phyloP scores from a whole-genome alignment of 2,888 invertebrate species.

The Acanthosepion esculentum region DNA sequence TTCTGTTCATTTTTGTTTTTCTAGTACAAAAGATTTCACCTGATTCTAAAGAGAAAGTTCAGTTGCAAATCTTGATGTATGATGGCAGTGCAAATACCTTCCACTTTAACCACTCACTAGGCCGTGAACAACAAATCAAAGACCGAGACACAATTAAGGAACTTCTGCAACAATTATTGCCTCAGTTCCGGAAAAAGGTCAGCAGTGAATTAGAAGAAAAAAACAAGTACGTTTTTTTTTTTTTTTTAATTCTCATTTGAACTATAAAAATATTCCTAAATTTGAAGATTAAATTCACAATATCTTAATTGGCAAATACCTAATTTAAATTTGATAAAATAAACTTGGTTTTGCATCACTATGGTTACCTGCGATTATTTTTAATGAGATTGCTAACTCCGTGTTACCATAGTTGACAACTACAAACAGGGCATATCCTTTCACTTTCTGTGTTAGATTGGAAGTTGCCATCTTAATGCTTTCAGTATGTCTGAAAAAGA shows the following conservation, averaged over 20 bases:
- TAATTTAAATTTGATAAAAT: too few relatives aligned
- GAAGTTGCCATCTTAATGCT: too few relatives aligned
- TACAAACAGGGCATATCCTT: too few relatives aligned
- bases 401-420: too few relatives aligned
- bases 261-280: too few relatives aligned
- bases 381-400: too few relatives aligned
- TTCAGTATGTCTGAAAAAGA: too few relatives aligned
- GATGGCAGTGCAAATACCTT: constrained; percentile 96
- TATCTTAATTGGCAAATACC: too few relatives aligned
- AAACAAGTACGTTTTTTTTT: constrained; percentile 78
- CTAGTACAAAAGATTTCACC: constrained; percentile 95
- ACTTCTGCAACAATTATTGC: constrained; percentile 89
- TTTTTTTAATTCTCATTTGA: neutral
- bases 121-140: constrained; percentile 86
- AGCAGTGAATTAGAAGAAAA: constrained; percentile 92
- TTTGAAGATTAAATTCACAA: too few relatives aligned
- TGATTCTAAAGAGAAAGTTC: constrained; percentile 97
- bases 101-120: constrained; percentile 93
- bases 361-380: too few relatives aligned
- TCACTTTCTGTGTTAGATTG: too few relatives aligned
- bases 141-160: constrained; percentile 96
- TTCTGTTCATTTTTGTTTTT: constrained; percentile 43
- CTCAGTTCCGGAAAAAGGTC: constrained; percentile 93
- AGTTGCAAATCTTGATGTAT: constrained; percentile 95
- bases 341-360: too few relatives aligned